These are phyloP conservation scores for Bathynomus jamesi DNA, from an alignment of 1,140 invertebrate species.

Conservation along the genomic window DNA sequence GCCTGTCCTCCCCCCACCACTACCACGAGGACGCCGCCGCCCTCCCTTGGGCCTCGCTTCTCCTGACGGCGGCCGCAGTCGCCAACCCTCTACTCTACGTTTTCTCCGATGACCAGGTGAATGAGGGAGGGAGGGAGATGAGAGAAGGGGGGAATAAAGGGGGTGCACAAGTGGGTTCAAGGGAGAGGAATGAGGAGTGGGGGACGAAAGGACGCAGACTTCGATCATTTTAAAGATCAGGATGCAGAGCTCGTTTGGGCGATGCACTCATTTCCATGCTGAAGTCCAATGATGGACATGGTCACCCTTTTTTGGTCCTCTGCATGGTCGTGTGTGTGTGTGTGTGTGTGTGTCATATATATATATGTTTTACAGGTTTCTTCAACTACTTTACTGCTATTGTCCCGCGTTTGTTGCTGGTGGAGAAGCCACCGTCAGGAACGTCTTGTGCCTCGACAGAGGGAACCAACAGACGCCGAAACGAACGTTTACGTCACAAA, in stretches of 20 bases:
- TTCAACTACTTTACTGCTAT: constrained; percentile 22
- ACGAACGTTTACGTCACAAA: constrained; percentile 30
- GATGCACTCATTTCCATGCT: no score
- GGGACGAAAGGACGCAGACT: no score
- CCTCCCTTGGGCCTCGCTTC: constrained; percentile 31
- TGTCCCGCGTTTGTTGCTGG: constrained; percentile 30
- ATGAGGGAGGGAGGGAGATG: not conserved
- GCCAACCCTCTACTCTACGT: constrained; percentile 32
- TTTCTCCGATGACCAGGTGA: constrained; percentile 29
- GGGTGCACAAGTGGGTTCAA: no score
- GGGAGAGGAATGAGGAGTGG: no score
- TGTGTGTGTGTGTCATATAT: not conserved
- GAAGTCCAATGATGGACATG: no score
- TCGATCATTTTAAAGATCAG: no score
- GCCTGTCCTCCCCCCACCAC: constrained; percentile 10
- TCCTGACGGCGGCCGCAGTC: constrained; percentile 27
- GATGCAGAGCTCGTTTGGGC: no score
- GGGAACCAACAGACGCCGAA: constrained; percentile 20
- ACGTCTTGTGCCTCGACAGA: constrained; percentile 21
- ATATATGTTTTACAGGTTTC: constrained; percentile 16
- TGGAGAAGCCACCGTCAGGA: constrained; percentile 25
- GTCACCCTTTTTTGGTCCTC: no score
- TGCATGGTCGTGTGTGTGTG: not conserved
- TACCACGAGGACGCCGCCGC: constrained; percentile 24
- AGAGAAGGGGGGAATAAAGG: no score